Percentiles rank a stretch among this genome's conserved stretches.
These are phyloP conservation scores for Glaucopsyche alexis DNA, from an alignment of 2,888 invertebrate genomes.

Conservation along the genomic window DNA sequence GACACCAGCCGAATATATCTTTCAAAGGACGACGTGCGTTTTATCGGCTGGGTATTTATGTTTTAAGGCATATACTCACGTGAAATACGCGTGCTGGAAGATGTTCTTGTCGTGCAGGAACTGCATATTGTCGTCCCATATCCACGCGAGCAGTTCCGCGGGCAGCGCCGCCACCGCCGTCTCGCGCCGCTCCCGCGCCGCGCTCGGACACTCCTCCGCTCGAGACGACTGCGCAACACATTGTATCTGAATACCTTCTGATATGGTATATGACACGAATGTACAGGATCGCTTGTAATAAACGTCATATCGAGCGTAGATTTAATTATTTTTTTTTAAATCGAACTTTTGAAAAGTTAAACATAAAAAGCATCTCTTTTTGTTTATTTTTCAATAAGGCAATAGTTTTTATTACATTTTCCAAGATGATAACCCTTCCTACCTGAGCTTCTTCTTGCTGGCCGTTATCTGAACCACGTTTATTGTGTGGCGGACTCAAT, in stretches of 20 bases:
- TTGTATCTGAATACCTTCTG: too few species aligned
- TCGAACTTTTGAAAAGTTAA: too few species aligned
- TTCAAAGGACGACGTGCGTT: too few species aligned
- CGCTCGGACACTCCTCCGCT: conserved; percentile 54
- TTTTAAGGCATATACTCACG: conserved; percentile 57
- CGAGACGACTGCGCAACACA: conserved; percentile 55
- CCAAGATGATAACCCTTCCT: conserved; percentile 16
- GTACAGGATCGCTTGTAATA: too few species aligned
- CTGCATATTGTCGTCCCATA: conserved; percentile 98
- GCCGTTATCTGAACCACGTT: conserved; percentile 61
- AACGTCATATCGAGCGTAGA: too few species aligned
- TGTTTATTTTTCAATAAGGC: too few species aligned
- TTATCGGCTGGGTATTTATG: too few species aligned
- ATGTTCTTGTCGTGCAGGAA: conserved; percentile 97
- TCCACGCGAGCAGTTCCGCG: conserved; percentile 94
- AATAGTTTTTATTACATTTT: too few species aligned
- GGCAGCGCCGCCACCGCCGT: conserved; percentile 79
- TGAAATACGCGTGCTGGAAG: conserved; percentile 97
- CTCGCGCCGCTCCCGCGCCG: conserved; percentile 50
- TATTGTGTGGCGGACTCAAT: conserved; percentile 81
- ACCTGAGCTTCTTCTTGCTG: conserved; percentile 70
- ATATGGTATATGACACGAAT: too few species aligned
- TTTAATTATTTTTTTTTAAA: too few species aligned
- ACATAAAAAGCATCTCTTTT: too few species aligned
- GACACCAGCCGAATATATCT: too few species aligned